phyloP scores from a whole-genome alignment of 2,113 vertebrate species.

The Percopsis transmontana region DNA sequence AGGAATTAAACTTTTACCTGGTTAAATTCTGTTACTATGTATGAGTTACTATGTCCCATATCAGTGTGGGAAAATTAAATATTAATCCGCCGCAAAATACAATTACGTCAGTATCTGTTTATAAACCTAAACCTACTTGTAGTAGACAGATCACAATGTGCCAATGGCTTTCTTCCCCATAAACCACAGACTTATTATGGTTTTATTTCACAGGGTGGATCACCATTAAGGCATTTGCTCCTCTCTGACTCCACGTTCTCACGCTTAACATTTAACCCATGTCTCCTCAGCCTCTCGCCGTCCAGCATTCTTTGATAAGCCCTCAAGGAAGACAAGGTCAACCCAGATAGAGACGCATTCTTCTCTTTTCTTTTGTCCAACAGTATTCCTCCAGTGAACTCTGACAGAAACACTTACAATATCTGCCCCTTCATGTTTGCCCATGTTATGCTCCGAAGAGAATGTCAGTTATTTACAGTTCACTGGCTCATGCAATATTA shows the following conservation, averaged over 20 bases:
- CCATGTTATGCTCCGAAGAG: background rate
- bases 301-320: slow-evolving; percentile 57
- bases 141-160: background rate
- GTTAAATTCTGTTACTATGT: slow-evolving; percentile 4
- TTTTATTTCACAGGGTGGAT: slow-evolving; percentile 8
- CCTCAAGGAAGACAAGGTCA: slow-evolving; percentile 44
- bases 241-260: slow-evolving; percentile 36
- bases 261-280: slow-evolving; percentile 54
- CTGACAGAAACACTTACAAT: background rate
- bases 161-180: background rate
- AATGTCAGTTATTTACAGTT: slow-evolving; percentile 15
- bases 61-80: no score
- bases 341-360: slow-evolving; percentile 53
- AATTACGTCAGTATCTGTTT: no score
- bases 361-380: slow-evolving; percentile 26
- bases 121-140: no score
- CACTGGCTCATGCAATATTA: slow-evolving; percentile 27
- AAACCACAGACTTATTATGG: slow-evolving; percentile 44
- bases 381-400: slow-evolving; percentile 12
- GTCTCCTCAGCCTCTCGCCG: slow-evolving; percentile 34
- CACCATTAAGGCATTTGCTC: slow-evolving; percentile 15
- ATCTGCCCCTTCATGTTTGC: background rate
- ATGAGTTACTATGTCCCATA: no score
- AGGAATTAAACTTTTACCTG: slow-evolving; percentile 4
- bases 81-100: no score